phyloP scores from a whole-genome alignment of 2,888 invertebrate species.

The Diadegma fenestrale region DNA sequence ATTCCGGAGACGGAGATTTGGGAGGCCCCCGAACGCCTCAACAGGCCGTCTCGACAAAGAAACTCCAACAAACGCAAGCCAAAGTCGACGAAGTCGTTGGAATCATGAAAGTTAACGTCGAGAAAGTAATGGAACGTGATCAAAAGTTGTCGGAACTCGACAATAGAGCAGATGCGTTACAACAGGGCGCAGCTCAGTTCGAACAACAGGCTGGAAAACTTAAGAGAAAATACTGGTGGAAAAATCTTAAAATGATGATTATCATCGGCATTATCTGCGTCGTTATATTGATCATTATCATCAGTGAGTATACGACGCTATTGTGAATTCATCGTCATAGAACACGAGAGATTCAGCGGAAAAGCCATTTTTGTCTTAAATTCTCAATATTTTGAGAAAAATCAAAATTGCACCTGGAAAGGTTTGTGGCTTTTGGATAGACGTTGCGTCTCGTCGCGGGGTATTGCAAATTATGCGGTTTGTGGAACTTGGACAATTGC shows the following conservation, averaged over 20 bases:
- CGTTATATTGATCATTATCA: slow-evolving; percentile 93
- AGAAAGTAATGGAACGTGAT: slow-evolving; percentile 98
- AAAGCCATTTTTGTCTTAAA: too few relatives aligned
- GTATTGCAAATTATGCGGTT: too few relatives aligned
- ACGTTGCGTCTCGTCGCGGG: too few relatives aligned
- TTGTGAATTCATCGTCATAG: background rate
- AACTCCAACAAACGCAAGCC: slow-evolving; percentile 93
- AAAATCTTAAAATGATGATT: slow-evolving; percentile 98
- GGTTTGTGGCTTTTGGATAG: too few relatives aligned
- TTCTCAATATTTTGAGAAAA: too few relatives aligned
- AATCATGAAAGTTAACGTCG: slow-evolving; percentile 98
- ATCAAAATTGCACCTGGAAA: too few relatives aligned
- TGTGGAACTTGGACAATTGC: too few relatives aligned
- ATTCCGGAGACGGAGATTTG: slow-evolving; percentile 89
- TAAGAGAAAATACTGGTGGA: slow-evolving; percentile 99
- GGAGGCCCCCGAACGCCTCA: slow-evolving; percentile 94
- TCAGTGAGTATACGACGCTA: slow-evolving; percentile 89
- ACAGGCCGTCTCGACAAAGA: slow-evolving; percentile 91
- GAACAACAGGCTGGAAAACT: slow-evolving; percentile 98
- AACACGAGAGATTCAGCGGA: too few relatives aligned
- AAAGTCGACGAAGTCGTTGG: slow-evolving; percentile 96
- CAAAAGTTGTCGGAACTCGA: slow-evolving; percentile 97
- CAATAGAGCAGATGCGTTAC: slow-evolving; percentile 97
- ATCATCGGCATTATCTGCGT: slow-evolving; percentile 94
- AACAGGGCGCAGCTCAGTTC: slow-evolving; percentile 97